Percentiles rank a stretch among this genome's conserved stretches.
phyloP scores from a whole-genome alignment of 2,113 vertebrate species.

The Chauna torquata region DNA sequence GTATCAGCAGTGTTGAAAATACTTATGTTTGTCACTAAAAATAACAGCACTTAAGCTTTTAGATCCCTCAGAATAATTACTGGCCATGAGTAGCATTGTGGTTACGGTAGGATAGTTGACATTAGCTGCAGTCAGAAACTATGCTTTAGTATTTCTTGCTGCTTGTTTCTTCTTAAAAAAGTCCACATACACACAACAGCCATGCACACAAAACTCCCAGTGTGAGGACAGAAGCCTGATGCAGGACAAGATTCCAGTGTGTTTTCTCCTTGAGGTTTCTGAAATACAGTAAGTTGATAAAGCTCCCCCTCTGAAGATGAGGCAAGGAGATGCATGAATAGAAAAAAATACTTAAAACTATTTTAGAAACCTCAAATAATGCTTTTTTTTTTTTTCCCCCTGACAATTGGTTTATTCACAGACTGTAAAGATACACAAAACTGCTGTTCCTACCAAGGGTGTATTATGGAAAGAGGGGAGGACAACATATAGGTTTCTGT shows the following conservation, averaged over 20 bases:
- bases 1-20: background rate
- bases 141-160: background rate
- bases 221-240: background rate
- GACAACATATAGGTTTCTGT: background rate
- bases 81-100: background rate
- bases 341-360: background rate
- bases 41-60: background rate
- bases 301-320: background rate
- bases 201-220: background rate
- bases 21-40: background rate
- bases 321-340: background rate
- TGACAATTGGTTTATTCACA: background rate
- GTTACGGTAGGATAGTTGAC: background rate
- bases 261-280: background rate
- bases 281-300: background rate
- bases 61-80: background rate
- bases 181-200: background rate
- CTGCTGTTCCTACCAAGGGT: background rate
- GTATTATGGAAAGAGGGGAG: background rate
- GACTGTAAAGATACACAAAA: background rate
- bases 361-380: background rate
- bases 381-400: background rate
- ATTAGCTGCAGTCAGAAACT: background rate
- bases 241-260: background rate
- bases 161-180: background rate